These are phyloP conservation scores for Tauraco erythrolophus DNA, from an alignment of 2,113 vertebrate genomes.

Conservation along the genomic window DNA sequence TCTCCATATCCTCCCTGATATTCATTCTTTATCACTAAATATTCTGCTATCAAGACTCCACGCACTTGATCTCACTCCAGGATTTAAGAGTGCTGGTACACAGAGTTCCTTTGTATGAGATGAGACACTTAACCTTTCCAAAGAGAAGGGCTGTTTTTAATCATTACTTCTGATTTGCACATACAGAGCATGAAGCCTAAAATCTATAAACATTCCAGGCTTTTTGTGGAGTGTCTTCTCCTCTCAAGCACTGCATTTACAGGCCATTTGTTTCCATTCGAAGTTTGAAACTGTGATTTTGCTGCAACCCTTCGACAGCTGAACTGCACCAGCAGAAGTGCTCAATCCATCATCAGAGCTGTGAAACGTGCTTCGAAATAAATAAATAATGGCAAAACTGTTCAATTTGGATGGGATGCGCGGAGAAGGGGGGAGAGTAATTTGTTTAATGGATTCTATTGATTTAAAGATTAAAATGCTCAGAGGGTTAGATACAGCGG, in stretches of 20 bases:
- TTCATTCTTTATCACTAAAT: slow-evolving; percentile 41
- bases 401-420: background rate
- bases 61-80: slow-evolving; percentile 65
- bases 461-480: slow-evolving; percentile 70
- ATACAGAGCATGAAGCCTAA: background rate
- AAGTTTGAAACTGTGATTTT: slow-evolving; percentile 12
- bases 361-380: background rate
- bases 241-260: background rate
- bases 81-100: slow-evolving; percentile 47
- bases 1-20: slow-evolving; percentile 8
- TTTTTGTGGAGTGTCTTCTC: background rate
- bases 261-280: slow-evolving; percentile 28
- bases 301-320: background rate
- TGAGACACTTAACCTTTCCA: slow-evolving; percentile 67
- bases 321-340: background rate
- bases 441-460: slow-evolving; percentile 79
- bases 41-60: slow-evolving; percentile 51
- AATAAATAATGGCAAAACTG: slow-evolving; percentile 17
- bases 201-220: background rate
- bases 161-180: slow-evolving; percentile 43
- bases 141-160: slow-evolving; percentile 47
- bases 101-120: slow-evolving; percentile 52
- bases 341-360: slow-evolving; percentile 39
- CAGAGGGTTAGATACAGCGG: slow-evolving; percentile 25
- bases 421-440: slow-evolving; percentile 31